phyloP scores from a whole-genome alignment of 1,140 invertebrate genomes.

The Calosoma granatense region DNA sequence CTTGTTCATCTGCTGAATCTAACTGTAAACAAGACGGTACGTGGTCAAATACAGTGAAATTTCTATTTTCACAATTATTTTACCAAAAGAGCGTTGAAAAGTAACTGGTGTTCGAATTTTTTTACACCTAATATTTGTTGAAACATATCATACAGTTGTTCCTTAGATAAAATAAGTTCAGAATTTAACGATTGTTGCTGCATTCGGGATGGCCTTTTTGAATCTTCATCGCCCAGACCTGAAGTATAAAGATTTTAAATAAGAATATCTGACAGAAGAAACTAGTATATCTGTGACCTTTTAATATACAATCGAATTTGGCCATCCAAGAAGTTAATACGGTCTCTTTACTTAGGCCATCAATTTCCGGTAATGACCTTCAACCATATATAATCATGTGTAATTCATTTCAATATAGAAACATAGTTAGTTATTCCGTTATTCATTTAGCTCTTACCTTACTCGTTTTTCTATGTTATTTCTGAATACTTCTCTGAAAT shows the following conservation, averaged over 20 bases:
- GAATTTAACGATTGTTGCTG: conserved; percentile 84
- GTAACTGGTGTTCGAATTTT: conserved; percentile 99
- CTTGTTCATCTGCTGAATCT: conserved; percentile 98
- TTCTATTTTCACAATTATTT: conserved; percentile 17
- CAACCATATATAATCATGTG: conserved; percentile 22
- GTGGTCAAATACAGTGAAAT: conserved; percentile 1
- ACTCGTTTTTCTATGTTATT: conserved; percentile 97
- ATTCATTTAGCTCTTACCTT: too few relatives aligned
- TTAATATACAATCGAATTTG: conserved; percentile 98
- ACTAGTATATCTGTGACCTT: conserved; percentile 55
- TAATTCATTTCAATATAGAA: not conserved
- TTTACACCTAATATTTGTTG: conserved; percentile 97
- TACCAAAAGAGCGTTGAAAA: conserved; percentile 97
- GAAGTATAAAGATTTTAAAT: conserved; percentile 14
- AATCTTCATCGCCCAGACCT: conserved; percentile 68
- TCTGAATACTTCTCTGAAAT: conserved; percentile 97
- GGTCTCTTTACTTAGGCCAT: conserved; percentile 98
- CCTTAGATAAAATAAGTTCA: conserved; percentile 87
- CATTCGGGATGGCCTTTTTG: conserved; percentile 70
- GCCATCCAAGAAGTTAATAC: conserved; percentile 98
- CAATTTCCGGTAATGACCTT: conserved; percentile 95
- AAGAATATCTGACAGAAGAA: too few relatives aligned
- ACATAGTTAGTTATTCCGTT: not conserved
- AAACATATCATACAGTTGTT: conserved; percentile 99
- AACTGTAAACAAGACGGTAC: conserved; percentile 51